Conservation (phyloP, 2,888 invertebrate species). For the Cecidostiba fungosa region DNA sequence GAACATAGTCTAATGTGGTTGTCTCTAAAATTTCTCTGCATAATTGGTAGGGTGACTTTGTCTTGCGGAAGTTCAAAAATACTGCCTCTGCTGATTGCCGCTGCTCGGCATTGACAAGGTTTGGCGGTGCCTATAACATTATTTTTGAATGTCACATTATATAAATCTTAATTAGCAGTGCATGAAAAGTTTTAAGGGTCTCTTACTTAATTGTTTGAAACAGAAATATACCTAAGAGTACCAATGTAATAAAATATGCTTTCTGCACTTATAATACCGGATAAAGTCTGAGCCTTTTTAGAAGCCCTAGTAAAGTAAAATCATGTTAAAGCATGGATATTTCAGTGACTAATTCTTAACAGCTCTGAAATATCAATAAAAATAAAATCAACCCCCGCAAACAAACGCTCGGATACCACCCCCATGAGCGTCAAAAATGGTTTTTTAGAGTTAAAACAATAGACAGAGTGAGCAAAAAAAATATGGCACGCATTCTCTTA, state of each 20-base stretch:
- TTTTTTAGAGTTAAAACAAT: neutral
- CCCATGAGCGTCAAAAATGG: neutral
- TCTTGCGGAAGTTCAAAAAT: slow-evolving; percentile 90
- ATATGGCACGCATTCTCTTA: neutral
- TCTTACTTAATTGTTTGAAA: neutral
- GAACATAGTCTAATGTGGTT: slow-evolving; percentile 88
- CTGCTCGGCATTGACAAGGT: slow-evolving; percentile 88
- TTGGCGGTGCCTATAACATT: slow-evolving; percentile 87
- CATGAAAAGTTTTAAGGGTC: neutral
- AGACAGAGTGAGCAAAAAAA: neutral
- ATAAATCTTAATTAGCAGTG: neutral
- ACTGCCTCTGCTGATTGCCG: slow-evolving; percentile 91
- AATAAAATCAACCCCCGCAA: neutral
- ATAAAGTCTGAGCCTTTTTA: slow-evolving; percentile 17
- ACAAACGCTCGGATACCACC: neutral
- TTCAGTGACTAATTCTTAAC: neutral
- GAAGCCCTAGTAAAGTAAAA: slow-evolving; percentile 43
- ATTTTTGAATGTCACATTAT: neutral
- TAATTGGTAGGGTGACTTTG: slow-evolving; percentile 89
- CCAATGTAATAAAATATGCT: slow-evolving; percentile 16
- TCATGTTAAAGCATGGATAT: slow-evolving; percentile 25
- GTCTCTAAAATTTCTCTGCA: slow-evolving; percentile 90
- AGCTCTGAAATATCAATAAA: neutral
- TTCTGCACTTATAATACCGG: slow-evolving; percentile 1
- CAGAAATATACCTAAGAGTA: neutral